Percentiles rank a stretch among this genome's conserved stretches.
Evolutionary conservation across 2,113 vertebrate genomes (phyloP).

Genomic region (Phodopus roborovskii): DNA sequence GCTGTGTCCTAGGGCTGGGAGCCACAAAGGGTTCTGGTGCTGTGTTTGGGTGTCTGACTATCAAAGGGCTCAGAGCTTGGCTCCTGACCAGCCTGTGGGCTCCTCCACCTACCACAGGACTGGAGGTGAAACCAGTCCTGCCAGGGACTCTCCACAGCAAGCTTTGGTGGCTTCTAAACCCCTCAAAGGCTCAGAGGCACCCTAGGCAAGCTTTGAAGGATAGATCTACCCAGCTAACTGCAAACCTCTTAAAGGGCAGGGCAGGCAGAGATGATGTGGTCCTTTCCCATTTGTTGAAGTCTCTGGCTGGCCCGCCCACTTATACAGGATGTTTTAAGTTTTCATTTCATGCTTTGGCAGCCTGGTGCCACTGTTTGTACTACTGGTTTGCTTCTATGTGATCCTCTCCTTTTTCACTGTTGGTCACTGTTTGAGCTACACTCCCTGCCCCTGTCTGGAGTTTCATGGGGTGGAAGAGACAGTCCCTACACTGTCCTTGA

Average conservation of each 20-base stretch:
- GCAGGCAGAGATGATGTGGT: neutral
- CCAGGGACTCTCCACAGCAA: neutral
- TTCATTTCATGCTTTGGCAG: neutral
- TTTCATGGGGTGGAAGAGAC: neutral
- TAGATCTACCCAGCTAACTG: neutral
- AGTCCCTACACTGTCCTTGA: neutral
- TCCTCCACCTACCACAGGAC: neutral
- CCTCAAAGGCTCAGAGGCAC: too few species aligned
- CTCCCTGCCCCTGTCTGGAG: neutral
- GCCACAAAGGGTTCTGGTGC: neutral
- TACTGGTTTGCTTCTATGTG: neutral
- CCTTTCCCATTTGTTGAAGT: neutral
- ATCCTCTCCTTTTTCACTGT: neutral
- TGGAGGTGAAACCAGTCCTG: neutral
- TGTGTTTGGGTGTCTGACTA: neutral
- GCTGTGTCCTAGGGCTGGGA: neutral
- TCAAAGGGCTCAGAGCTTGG: neutral
- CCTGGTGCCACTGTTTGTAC: neutral
- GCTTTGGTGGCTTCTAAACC: neutral
- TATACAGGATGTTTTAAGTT: neutral
- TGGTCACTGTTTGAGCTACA: neutral
- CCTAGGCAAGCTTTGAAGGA: neutral
- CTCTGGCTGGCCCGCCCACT: neutral
- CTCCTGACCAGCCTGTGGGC: neutral
- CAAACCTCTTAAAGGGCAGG: neutral